Base-by-base conservation (phyloP, 2,113 vertebrate species). In the Seriola dumerili region DNA sequence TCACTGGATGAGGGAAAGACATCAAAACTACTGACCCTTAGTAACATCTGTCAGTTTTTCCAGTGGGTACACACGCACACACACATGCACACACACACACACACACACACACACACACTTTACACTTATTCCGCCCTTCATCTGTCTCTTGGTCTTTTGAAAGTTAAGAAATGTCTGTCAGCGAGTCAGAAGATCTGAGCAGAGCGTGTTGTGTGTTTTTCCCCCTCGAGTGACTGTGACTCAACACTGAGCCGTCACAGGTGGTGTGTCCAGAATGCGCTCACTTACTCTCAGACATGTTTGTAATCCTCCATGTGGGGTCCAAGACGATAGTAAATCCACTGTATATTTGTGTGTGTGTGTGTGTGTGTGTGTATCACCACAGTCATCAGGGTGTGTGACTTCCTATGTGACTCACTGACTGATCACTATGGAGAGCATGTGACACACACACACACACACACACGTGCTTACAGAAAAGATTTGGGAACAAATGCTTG, bases 381-480 rank as follows among this genome's bases (percentile, higher is more conserved):
- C 38, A 40, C 85, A 75, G 69, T 73, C 80, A 48, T 10, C 25
- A 0, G 44, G n/a, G 68, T 50, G 71, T 80, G 70, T 71, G 67
- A 75, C 83, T 91, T 91, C 77, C 82, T 72, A 66, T 32, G 82
- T 92, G 91, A 92, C 77, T 93, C 90, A 91, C 69, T 46, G 23
- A 73, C 78, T 52, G 40, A 42, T 42, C 86, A 64, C 78, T 62
- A n/a, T 40, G 57, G 32, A 19, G 40, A 72, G 75, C 83, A 85
- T 76, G 87, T 84, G 88, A 86, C 84, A 46, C 66, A 62, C 52
- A 73, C 62, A 70, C 59, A 59, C 21, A 61, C 38, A 71, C 13
- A 25, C 25, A 38, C 79, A 81, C 62, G 11, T 66, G 65, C 66
- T 14, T 21, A 9, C 25, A 40, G 1, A 62, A 62, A 65, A 78